Evolutionary conservation across 2,113 vertebrate species (phyloP), one percentile per base, ranked within the genome.

Genomic region (Rhabdomys dilectus): DNA sequence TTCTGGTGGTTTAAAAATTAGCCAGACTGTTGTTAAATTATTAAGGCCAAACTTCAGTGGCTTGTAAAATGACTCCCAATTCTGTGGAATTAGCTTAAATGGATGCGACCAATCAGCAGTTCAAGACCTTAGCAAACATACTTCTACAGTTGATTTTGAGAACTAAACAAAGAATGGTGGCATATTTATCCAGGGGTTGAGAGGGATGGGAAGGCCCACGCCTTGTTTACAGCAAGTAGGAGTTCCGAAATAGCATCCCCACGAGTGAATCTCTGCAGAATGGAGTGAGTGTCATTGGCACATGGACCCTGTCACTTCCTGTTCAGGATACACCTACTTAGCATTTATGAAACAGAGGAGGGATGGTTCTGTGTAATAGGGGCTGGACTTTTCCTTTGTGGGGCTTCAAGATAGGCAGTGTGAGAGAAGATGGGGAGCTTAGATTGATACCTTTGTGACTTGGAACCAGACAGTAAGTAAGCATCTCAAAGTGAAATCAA

Each of bases 11-110:
- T 96, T 94, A 90, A 90, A 80, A 81, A 70, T 66, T 11, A 77
- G 48, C 85, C 53, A 86, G 75, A 66, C 31, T 66, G 31, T 92
- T 92, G 89, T 96, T 94, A 95, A 76, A 73, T 96, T 93, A 68
- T 75, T 95, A 90, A 85, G 94, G 58, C 56, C 56, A 93, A 88
- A 89, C 56, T 39, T 72, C 91, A 93, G 45, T 17, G 34, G 94
- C 93, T 95, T 95, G 56, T 19, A 92, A 45, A 19, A 68, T 81
- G 77, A n/a, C 56, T 90, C 58, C 95, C 58, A 87, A 29, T 12
- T 94, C 90, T 87, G 39, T 95, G 81, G 89, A 93, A 92, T 93
- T 97, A 95, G 95, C 94, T 96, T 95, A 82, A 93, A 86, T 93
- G 51, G 66, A n/a, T 89, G 60, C 8, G 68, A 91, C 72, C 95